Evolutionary conservation across 1,140 invertebrate species (phyloP), one percentile per base, ranked within the genome.

Genomic region (Leptonema lineaticorne): DNA sequence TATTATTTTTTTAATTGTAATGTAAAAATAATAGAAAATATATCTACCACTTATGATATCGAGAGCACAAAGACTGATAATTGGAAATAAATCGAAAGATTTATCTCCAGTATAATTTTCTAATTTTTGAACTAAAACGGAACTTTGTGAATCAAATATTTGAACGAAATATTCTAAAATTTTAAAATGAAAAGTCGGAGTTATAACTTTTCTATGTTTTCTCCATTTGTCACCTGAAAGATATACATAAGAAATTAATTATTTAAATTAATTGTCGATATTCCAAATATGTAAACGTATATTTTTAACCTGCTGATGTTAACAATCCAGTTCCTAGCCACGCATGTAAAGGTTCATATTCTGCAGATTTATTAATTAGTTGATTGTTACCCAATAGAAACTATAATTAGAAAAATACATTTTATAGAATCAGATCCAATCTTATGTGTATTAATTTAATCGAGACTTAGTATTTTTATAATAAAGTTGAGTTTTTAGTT

Each of bases 181-280:
- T 74, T 90, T 88, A 75, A 93, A 93, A 77, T 95, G 92, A 75
- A 95, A 94, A 1, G 92, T 88, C 2, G 92, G 92, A 0, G 92
- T 94, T n/a, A 95, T 78, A 46, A 91, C 77, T 77, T 89, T 90
- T 9, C 91, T 76, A 62, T 88, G 80, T 0, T 70, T 75, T 45
- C 82, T 82, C 91, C 91, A 92, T 80, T 88, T 88, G 2, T 78
- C 76, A 20, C 87, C 87, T 81, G 70, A 57, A 73, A n/a, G n/a
- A n/a, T n/a, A n/a, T n/a, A n/a, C n/a, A n/a, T n/a, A n/a, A n/a
- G n/a, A n/a, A n/a, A n/a, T n/a, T n/a, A n/a, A n/a, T n/a, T n/a
- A 33, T 33, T 41, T 41, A 41, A 41, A 41, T 41, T 41, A 41
- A 41, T 4, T 41, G 37, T 4, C 37, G 37, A 41, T n/a, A n/a